Evolutionary conservation across 1,140 invertebrate species (phyloP).

Genomic region (Proctacanthus coquilletti): DNA sequence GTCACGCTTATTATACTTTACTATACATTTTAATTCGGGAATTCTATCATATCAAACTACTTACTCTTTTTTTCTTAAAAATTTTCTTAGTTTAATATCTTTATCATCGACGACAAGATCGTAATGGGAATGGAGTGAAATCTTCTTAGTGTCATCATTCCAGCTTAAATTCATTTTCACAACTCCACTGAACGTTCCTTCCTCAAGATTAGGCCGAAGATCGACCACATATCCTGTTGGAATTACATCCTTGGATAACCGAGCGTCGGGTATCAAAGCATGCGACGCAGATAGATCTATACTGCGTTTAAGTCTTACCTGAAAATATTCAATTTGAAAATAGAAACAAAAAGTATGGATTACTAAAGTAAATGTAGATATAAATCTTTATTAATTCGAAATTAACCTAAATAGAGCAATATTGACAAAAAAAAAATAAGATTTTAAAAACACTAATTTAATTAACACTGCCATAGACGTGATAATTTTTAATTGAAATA

Average conservation of each 20-base stretch:
- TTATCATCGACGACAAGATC: conserved; percentile 36
- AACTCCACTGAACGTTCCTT: conserved; percentile 40
- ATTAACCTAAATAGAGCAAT: too few relatives aligned
- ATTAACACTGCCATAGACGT: too few relatives aligned
- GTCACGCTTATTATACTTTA: too few relatives aligned
- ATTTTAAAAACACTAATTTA: too few relatives aligned
- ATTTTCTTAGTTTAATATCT: conserved; percentile 18
- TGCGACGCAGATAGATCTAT: conserved; percentile 44
- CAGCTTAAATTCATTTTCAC: conserved; percentile 45
- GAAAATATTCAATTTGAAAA: not conserved
- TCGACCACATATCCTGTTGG: conserved; percentile 44
- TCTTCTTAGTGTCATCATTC: conserved; percentile 36
- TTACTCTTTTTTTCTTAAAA: conserved; percentile 23
- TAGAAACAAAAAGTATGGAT: too few relatives aligned
- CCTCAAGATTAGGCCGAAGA: conserved; percentile 39
- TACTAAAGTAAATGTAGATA: too few relatives aligned
- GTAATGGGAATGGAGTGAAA: conserved; percentile 43
- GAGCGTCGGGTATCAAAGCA: conserved; percentile 36
- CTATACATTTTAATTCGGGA: too few relatives aligned
- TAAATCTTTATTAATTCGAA: too few relatives aligned
- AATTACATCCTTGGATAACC: conserved; percentile 37
- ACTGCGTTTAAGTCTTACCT: conserved; percentile 26
- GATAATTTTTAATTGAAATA: too few relatives aligned
- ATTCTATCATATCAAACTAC: conserved; percentile 3
- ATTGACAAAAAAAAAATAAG: too few relatives aligned